These are phyloP conservation scores for Drosophila leontia DNA, from an alignment of 1,140 invertebrate species.

Conservation along the genomic window DNA sequence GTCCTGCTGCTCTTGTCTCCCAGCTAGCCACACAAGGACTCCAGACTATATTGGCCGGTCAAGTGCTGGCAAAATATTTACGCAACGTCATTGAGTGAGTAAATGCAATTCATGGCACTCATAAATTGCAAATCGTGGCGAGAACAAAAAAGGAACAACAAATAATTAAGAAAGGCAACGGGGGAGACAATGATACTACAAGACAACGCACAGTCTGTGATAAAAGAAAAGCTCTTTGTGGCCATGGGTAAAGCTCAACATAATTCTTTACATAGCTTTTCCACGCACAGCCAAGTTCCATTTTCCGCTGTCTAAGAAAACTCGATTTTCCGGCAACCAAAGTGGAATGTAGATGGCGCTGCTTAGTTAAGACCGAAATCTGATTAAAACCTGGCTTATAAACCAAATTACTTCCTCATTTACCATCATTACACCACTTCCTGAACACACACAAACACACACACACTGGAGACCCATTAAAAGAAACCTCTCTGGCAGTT, in stretches of 20 bases:
- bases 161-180: slow-evolving; percentile 46
- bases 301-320: slow-evolving; percentile 27
- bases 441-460: not conserved
- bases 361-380: not conserved
- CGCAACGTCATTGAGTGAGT: slow-evolving; percentile 49
- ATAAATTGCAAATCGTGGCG: slow-evolving; percentile 61
- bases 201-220: slow-evolving; percentile 4
- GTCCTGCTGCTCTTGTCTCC: slow-evolving; percentile 19
- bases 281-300: slow-evolving; percentile 1
- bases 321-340: not conserved
- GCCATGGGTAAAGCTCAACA: not conserved
- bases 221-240: slow-evolving; percentile 8
- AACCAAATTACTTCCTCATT: slow-evolving; percentile 24
- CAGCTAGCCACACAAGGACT: slow-evolving; percentile 37
- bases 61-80: slow-evolving; percentile 62
- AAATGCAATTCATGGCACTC: slow-evolving; percentile 68
- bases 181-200: not conserved
- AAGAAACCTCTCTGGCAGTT: slow-evolving; percentile 15
- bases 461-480: not conserved
- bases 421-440: slow-evolving; percentile 21
- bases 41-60: slow-evolving; percentile 28
- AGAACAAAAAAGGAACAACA: slow-evolving; percentile 14
- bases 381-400: not conserved
- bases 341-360: slow-evolving; percentile 42
- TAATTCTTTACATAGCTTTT: slow-evolving; percentile 4